phyloP scores from a whole-genome alignment of 2,888 invertebrate species.

The Monopis laevigella region DNA sequence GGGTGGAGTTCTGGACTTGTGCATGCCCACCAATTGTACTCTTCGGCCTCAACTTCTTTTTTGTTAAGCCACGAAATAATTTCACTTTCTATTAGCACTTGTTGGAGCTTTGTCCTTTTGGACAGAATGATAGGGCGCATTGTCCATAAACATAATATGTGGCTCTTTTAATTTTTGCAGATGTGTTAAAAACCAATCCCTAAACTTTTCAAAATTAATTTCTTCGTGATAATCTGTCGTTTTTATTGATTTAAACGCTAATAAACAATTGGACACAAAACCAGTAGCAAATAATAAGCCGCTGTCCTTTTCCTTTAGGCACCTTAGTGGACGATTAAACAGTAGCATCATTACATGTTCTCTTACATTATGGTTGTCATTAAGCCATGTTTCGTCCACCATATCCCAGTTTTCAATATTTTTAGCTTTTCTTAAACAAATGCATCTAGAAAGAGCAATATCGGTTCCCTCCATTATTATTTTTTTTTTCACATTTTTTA shows the following conservation, averaged over 20 bases:
- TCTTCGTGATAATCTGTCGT: conserved; percentile 8
- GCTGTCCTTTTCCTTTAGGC: conserved; percentile 10
- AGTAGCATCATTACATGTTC: conserved; percentile 5
- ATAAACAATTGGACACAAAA: conserved; percentile 7
- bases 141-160: conserved; percentile 7
- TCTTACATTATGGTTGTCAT: conserved; percentile 15
- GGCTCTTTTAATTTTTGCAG: conserved; percentile 1
- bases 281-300: conserved; percentile 8
- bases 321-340: conserved; percentile 1
- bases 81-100: conserved; percentile 1
- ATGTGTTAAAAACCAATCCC: conserved; percentile 1
- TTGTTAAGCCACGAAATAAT: conserved; percentile 10
- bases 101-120: conserved; percentile 8
- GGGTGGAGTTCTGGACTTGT: conserved; percentile 15
- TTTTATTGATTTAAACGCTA: conserved; percentile 8
- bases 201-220: conserved; percentile 2
- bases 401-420: conserved; percentile 15
- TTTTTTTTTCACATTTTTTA: no score
- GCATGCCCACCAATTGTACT: conserved; percentile 15
- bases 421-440: conserved; percentile 10
- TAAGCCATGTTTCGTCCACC: conserved; percentile 20
- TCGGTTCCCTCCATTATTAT: conserved; percentile 16
- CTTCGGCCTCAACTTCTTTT: no score
- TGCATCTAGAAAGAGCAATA: conserved; percentile 3
- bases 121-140: conserved; percentile 16